phyloP scores from a whole-genome alignment of 2,888 invertebrate species.

The Latheticus oryzae region DNA sequence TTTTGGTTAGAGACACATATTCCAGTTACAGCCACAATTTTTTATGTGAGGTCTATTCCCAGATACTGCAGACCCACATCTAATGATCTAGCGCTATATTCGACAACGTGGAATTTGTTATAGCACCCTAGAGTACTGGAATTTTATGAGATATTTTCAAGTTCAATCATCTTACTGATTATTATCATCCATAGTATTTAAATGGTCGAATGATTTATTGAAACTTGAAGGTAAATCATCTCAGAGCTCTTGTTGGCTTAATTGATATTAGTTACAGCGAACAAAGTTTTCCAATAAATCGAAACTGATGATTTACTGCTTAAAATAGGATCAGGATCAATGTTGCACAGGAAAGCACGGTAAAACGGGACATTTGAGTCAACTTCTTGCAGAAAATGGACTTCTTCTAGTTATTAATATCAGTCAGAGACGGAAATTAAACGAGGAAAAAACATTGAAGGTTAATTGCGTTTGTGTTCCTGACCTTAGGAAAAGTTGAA shows the following conservation, averaged over 20 bases:
- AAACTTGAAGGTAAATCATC: constrained; percentile 33
- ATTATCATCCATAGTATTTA: too few species aligned
- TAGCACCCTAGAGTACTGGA: constrained; percentile 47
- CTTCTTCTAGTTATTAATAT: constrained; percentile 25
- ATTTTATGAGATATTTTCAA: constrained; percentile 45
- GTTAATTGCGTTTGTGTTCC: constrained; percentile 28
- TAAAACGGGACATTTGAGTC: too few species aligned
- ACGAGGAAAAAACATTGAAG: constrained; percentile 17
- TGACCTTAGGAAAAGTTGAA: constrained; percentile 20
- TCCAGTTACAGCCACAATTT: constrained; percentile 41
- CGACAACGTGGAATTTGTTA: constrained; percentile 43
- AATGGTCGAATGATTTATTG: constrained; percentile 28
- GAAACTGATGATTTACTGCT: constrained; percentile 31
- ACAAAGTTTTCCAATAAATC: constrained; percentile 39
- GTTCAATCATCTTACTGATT: too few species aligned
- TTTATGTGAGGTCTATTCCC: constrained; percentile 30
- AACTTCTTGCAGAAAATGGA: too few species aligned
- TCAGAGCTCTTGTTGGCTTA: constrained; percentile 31
- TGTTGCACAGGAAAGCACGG: too few species aligned
- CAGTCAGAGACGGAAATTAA: constrained; percentile 10
- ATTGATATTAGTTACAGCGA: constrained; percentile 37
- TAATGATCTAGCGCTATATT: constrained; percentile 47
- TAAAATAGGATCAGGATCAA: constrained; percentile 24
- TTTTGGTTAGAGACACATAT: constrained; percentile 40
- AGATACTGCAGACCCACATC: constrained; percentile 37